phyloP scores from a whole-genome alignment of 1,140 invertebrate genomes.

The Rhagoletis pomonella region DNA sequence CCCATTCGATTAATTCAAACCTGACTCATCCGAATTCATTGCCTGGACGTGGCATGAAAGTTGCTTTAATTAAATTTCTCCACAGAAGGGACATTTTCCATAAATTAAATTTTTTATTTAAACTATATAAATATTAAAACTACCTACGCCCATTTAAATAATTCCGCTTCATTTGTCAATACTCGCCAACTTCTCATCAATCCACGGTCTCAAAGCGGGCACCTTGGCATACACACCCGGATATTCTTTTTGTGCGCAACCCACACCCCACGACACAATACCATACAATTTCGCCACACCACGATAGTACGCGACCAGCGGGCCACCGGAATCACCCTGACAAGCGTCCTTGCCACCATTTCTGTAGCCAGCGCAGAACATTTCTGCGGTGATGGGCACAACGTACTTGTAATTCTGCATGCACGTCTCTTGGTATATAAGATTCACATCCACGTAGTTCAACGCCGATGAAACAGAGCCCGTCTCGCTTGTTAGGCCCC shows the following conservation, averaged over 20 bases:
- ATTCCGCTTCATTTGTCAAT: neutral
- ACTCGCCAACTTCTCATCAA: slow-evolving; percentile 58
- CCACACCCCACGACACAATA: slow-evolving; percentile 73
- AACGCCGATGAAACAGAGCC: slow-evolving; percentile 60
- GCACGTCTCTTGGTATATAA: slow-evolving; percentile 60
- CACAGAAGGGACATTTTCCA: neutral
- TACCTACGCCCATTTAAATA: neutral
- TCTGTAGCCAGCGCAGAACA: slow-evolving; percentile 66
- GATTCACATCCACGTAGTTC: slow-evolving; percentile 64
- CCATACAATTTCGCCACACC: slow-evolving; percentile 74
- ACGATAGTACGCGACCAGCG: slow-evolving; percentile 62
- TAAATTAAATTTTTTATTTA: neutral
- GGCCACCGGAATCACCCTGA: slow-evolving; percentile 70
- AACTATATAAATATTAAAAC: neutral
- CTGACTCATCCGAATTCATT: too few species aligned
- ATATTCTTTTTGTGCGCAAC: slow-evolving; percentile 76
- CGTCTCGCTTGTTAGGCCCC: slow-evolving; percentile 66
- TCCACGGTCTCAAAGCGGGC: slow-evolving; percentile 65
- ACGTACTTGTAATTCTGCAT: slow-evolving; percentile 62
- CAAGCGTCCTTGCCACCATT: slow-evolving; percentile 66
- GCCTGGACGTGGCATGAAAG: too few species aligned
- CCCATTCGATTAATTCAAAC: too few species aligned
- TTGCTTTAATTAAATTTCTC: too few species aligned
- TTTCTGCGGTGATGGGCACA: slow-evolving; percentile 64
- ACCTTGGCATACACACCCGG: slow-evolving; percentile 76